These are phyloP conservation scores for Aphrophora alni DNA, from an alignment of 2,888 invertebrate species.

Conservation along the genomic window DNA sequence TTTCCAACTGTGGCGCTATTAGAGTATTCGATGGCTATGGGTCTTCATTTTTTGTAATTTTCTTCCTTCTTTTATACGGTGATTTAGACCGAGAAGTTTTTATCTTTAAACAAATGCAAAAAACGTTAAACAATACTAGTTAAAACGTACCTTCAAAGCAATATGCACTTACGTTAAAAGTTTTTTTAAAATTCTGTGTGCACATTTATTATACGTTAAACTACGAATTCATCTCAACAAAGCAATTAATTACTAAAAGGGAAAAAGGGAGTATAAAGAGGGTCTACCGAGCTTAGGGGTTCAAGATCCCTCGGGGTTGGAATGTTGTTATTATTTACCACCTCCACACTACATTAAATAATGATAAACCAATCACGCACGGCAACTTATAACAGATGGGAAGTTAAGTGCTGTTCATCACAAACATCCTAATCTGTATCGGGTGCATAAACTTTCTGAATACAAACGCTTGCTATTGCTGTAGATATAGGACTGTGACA, in stretches of 20 bases:
- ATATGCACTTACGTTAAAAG: not conserved
- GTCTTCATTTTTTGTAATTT: too few relatives aligned
- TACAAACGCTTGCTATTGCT: too few relatives aligned
- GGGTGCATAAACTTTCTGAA: too few relatives aligned
- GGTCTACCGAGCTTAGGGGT: too few relatives aligned
- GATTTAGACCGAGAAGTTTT: too few relatives aligned
- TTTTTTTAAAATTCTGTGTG: not conserved
- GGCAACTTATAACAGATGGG: not conserved
- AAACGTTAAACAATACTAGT: too few relatives aligned
- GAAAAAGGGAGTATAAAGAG: not conserved
- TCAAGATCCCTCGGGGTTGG: not conserved
- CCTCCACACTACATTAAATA: not conserved
- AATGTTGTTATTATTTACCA: not conserved
- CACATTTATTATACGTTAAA: not conserved
- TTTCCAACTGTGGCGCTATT: too few relatives aligned
- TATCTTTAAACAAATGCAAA: too few relatives aligned
- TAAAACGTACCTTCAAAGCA: not conserved
- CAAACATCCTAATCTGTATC: not conserved
- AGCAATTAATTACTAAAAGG: not conserved
- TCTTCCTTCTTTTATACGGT: too few relatives aligned
- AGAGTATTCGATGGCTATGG: too few relatives aligned
- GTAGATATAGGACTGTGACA: too few relatives aligned
- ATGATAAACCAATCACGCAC: not conserved
- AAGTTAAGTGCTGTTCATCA: not conserved
- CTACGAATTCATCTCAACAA: too few relatives aligned